Evolutionary conservation across 2,113 vertebrate species (phyloP).

Genomic region (Australoheros scitulus): DNA sequence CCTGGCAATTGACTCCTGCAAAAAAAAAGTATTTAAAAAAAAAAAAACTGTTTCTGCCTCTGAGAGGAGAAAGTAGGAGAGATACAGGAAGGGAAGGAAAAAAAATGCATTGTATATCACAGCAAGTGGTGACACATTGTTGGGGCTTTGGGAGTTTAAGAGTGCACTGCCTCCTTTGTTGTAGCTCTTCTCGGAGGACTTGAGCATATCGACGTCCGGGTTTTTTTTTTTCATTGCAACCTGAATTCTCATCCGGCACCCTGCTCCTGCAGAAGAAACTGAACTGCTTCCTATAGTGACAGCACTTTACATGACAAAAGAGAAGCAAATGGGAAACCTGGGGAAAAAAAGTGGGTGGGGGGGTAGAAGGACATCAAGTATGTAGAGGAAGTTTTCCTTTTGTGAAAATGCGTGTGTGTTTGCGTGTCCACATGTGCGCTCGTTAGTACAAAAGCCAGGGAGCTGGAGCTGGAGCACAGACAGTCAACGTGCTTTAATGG

Average conservation of each 20-base stretch:
- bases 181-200: constrained; percentile 32
- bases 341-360: neutral
- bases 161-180: constrained; percentile 21
- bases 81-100: neutral
- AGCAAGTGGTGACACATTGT: constrained; percentile 36
- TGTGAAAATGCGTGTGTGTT: neutral
- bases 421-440: constrained; percentile 10
- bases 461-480: constrained; percentile 49
- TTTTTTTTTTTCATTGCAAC: constrained; percentile 13
- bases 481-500: constrained; percentile 65
- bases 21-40: neutral
- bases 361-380: constrained; percentile 23
- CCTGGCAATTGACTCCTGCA: constrained; percentile 33
- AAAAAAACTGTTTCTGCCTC: neutral
- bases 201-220: constrained; percentile 7
- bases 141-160: constrained; percentile 37
- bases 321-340: constrained; percentile 10
- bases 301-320: constrained; percentile 56
- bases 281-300: neutral
- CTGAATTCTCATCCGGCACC: constrained; percentile 9
- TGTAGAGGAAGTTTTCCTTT: constrained; percentile 6
- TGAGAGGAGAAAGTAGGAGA: constrained; percentile 12
- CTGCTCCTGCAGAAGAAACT: constrained; percentile 13
- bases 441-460: constrained; percentile 53
- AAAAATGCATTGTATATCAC: constrained; percentile 23